These are phyloP conservation scores for Meloidogyne hapla DNA, from an alignment of 1,140 invertebrate genomes.

Conservation along the genomic window DNA sequence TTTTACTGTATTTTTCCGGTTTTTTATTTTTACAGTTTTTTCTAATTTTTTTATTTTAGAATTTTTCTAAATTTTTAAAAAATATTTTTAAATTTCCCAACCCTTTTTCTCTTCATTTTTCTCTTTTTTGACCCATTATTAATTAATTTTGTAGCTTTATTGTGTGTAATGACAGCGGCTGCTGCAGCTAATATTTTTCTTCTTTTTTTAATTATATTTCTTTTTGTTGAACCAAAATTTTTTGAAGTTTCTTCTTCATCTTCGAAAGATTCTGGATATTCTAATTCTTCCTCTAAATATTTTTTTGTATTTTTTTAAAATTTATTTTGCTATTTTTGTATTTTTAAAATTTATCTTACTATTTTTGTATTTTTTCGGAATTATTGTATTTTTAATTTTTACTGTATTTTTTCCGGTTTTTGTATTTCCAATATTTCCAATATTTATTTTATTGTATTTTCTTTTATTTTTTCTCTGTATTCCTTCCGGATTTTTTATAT, in stretches of 20 bases:
- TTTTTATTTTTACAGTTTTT: too few relatives aligned
- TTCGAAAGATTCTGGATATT: slow-evolving; percentile 8
- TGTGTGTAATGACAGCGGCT: too few relatives aligned
- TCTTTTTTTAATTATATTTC: not conserved
- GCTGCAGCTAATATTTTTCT: not conserved
- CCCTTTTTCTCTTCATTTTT: not conserved
- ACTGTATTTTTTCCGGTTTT: too few relatives aligned
- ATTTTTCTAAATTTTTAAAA: too few relatives aligned
- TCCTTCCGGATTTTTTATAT: not conserved
- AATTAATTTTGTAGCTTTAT: not conserved
- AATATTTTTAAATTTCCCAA: too few relatives aligned
- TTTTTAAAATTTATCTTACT: too few relatives aligned
- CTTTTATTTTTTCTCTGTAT: not conserved
- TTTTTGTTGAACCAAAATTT: not conserved
- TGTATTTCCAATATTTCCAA: too few relatives aligned
- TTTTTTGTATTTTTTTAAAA: not conserved
- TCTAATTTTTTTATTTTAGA: too few relatives aligned
- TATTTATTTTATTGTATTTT: not conserved
- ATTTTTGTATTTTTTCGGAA: too few relatives aligned
- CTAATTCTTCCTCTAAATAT: not conserved
- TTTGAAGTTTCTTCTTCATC: not conserved
- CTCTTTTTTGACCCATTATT: not conserved
- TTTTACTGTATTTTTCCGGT: too few relatives aligned
- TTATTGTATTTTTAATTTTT: too few relatives aligned
- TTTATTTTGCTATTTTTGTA: not conserved